Percentiles rank a stretch among this genome's conserved stretches.
Evolutionary conservation across 2,113 vertebrate species (phyloP).

Genomic region (Heterotis niloticus): DNA sequence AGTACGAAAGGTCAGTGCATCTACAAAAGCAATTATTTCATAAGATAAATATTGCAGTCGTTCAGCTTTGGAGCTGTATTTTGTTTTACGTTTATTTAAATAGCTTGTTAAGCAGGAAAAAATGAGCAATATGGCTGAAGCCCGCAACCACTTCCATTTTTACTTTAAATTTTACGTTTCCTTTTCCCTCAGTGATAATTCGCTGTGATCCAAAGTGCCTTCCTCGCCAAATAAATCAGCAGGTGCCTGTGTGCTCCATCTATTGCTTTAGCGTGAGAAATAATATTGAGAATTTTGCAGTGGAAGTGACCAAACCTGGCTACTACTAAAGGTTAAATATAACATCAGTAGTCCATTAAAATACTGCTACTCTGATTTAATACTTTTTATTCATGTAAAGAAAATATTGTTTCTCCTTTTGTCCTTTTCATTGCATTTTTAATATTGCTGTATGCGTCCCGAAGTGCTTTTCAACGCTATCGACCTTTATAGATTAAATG

Average conservation of each 20-base stretch:
- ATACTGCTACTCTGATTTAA: too few relatives aligned
- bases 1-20: constrained; percentile 12
- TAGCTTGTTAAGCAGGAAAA: not conserved
- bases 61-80: not conserved
- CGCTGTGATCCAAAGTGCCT: not conserved
- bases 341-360: too few relatives aligned
- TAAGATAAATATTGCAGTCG: not conserved
- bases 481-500: too few relatives aligned
- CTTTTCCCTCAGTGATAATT: not conserved
- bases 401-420: too few relatives aligned
- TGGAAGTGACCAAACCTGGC: too few relatives aligned
- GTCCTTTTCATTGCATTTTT: too few relatives aligned
- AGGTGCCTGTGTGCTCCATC: not conserved
- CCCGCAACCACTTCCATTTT: not conserved
- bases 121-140: too few relatives aligned
- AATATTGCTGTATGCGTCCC: too few relatives aligned
- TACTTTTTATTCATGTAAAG: too few relatives aligned
- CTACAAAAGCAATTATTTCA: not conserved
- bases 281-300: not conserved
- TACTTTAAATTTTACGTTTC: not conserved
- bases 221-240: constrained; percentile 7
- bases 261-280: not conserved
- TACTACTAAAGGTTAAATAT: too few relatives aligned
- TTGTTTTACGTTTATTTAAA: not conserved
- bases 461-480: too few relatives aligned